Conservation (phyloP, 2,113 vertebrate genomes). For the Falcunculus frontatus region DNA sequence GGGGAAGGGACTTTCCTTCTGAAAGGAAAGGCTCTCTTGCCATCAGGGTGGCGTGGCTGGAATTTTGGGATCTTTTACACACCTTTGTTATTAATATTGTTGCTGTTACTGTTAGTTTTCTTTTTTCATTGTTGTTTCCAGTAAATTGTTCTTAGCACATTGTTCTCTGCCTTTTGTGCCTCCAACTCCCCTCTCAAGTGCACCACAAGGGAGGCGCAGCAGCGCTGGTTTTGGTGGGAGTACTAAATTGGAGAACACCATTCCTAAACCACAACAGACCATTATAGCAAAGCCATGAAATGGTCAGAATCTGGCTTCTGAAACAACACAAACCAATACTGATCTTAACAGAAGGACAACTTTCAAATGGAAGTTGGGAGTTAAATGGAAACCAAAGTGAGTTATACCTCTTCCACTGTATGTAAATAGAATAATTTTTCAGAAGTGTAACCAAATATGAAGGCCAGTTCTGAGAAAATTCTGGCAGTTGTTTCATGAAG, state of each 20-base stretch:
- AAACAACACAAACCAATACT: background rate
- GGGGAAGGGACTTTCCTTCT: background rate
- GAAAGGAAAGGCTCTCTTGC: background rate
- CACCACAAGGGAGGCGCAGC: rapidly evolving
- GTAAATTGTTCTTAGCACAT: background rate
- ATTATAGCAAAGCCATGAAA: background rate
- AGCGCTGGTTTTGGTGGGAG: background rate
- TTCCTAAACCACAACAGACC: background rate
- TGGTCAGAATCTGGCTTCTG: background rate
- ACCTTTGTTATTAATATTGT: background rate
- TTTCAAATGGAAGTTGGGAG: background rate
- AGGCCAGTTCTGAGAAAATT: background rate
- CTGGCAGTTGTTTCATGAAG: background rate
- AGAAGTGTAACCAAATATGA: background rate
- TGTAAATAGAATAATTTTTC: background rate
- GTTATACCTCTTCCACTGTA: background rate
- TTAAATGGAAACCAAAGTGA: background rate
- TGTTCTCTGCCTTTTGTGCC: background rate
- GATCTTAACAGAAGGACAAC: background rate
- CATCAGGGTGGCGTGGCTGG: background rate
- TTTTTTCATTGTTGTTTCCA: background rate
- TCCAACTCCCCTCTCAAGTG: background rate
- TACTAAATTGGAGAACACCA: background rate
- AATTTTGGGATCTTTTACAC: background rate
- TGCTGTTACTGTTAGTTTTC: background rate